Base-by-base conservation (phyloP, 2,113 vertebrate genomes). In the Cyprinodon brontotheroides region DNA sequence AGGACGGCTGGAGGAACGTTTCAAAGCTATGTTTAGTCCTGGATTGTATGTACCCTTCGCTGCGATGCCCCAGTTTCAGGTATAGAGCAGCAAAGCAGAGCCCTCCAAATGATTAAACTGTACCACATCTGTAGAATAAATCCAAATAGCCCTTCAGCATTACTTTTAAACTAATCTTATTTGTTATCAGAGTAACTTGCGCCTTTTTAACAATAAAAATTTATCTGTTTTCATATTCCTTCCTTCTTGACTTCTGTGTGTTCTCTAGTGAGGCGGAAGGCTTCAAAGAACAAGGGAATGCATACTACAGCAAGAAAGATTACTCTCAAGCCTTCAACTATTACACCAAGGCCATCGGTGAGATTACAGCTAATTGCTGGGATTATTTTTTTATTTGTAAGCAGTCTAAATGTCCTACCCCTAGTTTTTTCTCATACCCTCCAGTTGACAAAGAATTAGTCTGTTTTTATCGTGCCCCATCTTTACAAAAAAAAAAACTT, bases 321-420 rank as follows among this genome's bases (percentile, higher is more conserved):
- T 99, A 99, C 90, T 95, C 96, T 0, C 96, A 98, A 83, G 97
- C 97, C 0, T 98, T 95, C 91, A 98, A 97, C 93, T 98, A 95
- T 59, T 99, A 99, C 60, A 98, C 97, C 36, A 98, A 97, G 94
- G 97, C 97, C 89, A 99, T 99, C 87, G 97, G 97, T 99, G 88
- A 96, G 96, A 45, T 60, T 41, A 57, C 29, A 41, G 12, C 11
- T 61, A 43, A 39, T 53, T 0, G 0, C 36, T 63, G 9, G 22
- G 66, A 47, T 75, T n/a, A 78, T 20, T 14, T 37, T 62, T 9
- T 57, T 57, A 20, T n/a, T n/a, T 57, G 29, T 1, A 57, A 57
- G 17, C 50, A 20, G 9, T 20, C 29, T 29, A 29, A 29, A 29
- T 29, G 29, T 29, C 50, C 69, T 8, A 40, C 4, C 60, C 22